These are phyloP conservation scores for Mycetomoellerius zeteki DNA, from an alignment of 1,140 invertebrate genomes.

Conservation along the genomic window DNA sequence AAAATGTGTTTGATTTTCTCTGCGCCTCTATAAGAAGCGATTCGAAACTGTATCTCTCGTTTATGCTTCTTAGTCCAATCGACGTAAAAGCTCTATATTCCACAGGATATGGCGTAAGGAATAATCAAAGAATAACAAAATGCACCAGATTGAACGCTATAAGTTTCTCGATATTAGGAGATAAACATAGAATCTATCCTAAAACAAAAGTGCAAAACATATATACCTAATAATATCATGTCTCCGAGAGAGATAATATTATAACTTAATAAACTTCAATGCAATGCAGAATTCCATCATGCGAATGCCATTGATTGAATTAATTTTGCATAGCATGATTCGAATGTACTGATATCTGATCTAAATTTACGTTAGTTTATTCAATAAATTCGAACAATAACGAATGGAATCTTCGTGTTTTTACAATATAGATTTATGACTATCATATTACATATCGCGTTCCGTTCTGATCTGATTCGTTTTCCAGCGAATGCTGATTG, in stretches of 20 bases:
- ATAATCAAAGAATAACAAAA: slow-evolving; percentile 28
- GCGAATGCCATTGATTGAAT: neutral
- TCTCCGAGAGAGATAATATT: too few relatives aligned
- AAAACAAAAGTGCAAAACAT: neutral
- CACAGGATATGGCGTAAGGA: neutral
- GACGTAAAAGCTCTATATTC: neutral
- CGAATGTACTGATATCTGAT: neutral
- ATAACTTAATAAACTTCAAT: neutral
- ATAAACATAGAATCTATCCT: neutral
- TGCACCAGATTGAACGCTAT: slow-evolving; percentile 27
- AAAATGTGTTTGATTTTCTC: slow-evolving; percentile 51
- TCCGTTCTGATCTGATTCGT: slow-evolving; percentile 11
- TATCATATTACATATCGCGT: slow-evolving; percentile 19
- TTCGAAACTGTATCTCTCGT: neutral
- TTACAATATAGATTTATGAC: slow-evolving; percentile 1
- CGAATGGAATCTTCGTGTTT: neutral
- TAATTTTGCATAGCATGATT: neutral
- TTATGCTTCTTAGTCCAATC: slow-evolving; percentile 15
- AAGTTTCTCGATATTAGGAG: neutral
- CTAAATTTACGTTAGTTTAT: neutral
- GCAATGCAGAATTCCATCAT: neutral
- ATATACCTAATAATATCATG: neutral
- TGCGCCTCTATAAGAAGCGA: neutral
- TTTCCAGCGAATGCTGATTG: neutral
- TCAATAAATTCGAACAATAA: neutral